Conservation (phyloP, 1,140 invertebrate species). For the Asbolus verrucosus region DNA sequence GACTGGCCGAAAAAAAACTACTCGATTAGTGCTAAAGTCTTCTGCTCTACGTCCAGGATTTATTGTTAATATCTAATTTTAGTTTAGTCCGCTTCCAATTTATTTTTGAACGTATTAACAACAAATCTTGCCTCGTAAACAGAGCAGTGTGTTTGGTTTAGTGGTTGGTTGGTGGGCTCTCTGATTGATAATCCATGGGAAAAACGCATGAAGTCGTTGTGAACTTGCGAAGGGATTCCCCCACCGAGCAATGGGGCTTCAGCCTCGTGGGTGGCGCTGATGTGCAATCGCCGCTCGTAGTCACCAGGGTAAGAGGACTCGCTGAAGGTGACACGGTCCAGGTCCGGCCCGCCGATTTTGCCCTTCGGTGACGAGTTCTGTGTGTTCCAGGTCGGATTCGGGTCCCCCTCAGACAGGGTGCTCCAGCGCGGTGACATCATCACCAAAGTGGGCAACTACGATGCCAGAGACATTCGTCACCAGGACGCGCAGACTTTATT, state of each 20-base stretch:
- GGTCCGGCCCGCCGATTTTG: no score
- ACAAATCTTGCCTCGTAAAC: conserved; percentile 30
- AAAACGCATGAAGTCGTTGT: conserved; percentile 80
- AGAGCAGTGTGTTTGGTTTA: conserved; percentile 43
- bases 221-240: conserved; percentile 80
- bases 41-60: conserved; percentile 7
- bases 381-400: conserved; percentile 72
- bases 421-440: conserved; percentile 91
- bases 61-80: conserved; percentile 36
- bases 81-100: conserved; percentile 33
- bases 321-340: conserved; percentile 21
- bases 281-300: conserved; percentile 87
- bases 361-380: no score
- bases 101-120: conserved; percentile 18
- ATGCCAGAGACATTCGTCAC: conserved; percentile 86
- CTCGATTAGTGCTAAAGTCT: conserved; percentile 7
- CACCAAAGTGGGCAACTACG: conserved; percentile 88
- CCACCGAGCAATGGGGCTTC: conserved; percentile 88
- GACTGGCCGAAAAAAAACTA: conserved; percentile 41
- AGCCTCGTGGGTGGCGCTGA: conserved; percentile 91
- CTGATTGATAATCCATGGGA: conserved; percentile 61
- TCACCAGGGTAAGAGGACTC: conserved; percentile 93
- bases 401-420: conserved; percentile 82
- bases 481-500: conserved; percentile 92
- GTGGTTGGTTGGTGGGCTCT: conserved; percentile 46